These are phyloP conservation scores for Orycteropus afer DNA, from an alignment of 2,113 vertebrate species.

Conservation along the genomic window DNA sequence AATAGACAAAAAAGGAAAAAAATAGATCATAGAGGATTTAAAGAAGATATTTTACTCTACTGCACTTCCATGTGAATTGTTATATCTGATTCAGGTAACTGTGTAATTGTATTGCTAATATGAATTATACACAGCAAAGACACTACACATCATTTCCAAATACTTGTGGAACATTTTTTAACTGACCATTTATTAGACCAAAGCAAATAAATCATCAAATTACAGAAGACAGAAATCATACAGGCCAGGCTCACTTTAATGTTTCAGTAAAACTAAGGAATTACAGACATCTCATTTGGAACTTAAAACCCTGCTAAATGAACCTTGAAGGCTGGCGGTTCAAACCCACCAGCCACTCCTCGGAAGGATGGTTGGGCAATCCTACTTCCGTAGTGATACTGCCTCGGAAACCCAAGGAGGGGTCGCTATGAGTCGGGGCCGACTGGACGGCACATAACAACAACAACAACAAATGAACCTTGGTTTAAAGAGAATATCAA, in stretches of 20 bases:
- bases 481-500: background rate
- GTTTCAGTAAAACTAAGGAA: background rate
- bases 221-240: background rate
- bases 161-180: background rate
- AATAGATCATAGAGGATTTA: background rate
- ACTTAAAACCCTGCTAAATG: background rate
- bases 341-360: no score
- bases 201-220: background rate
- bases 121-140: background rate
- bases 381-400: no score
- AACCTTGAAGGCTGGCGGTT: no score
- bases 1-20: background rate
- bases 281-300: background rate
- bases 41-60: background rate
- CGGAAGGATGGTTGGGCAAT: no score
- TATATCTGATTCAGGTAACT: background rate
- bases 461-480: background rate
- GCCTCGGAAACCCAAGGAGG: no score
- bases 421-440: no score
- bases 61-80: background rate
- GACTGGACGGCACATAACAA: no score
- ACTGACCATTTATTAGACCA: background rate
- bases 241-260: background rate
- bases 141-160: background rate
- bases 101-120: background rate